Evolutionary conservation across 2,113 vertebrate genomes (phyloP).

Genomic region (Cinclus cinclus): DNA sequence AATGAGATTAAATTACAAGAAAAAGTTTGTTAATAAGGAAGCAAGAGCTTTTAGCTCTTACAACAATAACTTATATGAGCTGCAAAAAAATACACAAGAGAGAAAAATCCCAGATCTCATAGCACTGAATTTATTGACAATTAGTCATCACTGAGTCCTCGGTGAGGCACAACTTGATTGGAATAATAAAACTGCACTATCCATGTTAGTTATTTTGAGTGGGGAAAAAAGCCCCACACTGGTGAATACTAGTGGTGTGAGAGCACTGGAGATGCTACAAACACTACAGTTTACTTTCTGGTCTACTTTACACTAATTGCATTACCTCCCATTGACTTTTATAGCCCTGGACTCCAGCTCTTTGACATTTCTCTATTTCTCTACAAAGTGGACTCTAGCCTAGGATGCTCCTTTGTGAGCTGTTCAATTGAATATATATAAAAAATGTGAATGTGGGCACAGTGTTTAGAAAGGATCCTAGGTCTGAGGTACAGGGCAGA

Average conservation of each 20-base stretch:
- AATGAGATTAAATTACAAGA: background rate
- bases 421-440: rapidly evolving
- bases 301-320: rapidly evolving
- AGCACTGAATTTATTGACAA: background rate
- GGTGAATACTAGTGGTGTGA: background rate
- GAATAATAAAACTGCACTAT: background rate
- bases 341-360: too few relatives aligned
- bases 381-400: rapidly evolving
- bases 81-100: slow-evolving; percentile 17
- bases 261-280: rapidly evolving
- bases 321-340: background rate
- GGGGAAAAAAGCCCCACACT: too few relatives aligned
- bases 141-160: background rate
- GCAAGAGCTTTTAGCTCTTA: background rate
- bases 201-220: background rate
- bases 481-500: background rate
- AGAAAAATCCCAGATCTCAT: background rate
- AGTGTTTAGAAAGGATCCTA: rapidly evolving
- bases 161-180: background rate
- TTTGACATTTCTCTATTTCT: rapidly evolving
- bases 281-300: background rate
- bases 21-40: slow-evolving; percentile 14
- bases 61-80: background rate
- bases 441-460: rapidly evolving
- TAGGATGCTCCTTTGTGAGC: background rate